Evolutionary conservation across 2,113 vertebrate genomes (phyloP).

Genomic region (Clarias batrachus): DNA sequence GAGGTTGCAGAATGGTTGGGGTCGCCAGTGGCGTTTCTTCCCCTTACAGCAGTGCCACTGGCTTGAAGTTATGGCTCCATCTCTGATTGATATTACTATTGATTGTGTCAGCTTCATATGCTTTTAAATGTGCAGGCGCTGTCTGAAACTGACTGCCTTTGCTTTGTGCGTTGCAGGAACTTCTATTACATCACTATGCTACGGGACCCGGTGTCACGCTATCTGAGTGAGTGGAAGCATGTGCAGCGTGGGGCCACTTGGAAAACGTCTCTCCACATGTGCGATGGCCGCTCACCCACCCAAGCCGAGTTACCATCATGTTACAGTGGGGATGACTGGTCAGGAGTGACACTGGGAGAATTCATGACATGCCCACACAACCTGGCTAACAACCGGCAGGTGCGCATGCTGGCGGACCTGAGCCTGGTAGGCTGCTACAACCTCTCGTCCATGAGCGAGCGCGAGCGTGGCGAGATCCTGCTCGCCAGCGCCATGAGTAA

Average conservation of each 20-base stretch:
- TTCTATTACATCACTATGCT: constrained; percentile 99
- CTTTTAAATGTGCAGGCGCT: neutral
- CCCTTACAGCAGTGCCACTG: no score
- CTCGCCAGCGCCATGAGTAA: constrained; percentile 93
- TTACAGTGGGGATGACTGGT: constrained; percentile 94
- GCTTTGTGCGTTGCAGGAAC: constrained; percentile 84
- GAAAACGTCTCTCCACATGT: constrained; percentile 98
- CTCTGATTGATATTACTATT: neutral
- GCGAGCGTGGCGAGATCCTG: constrained; percentile 84
- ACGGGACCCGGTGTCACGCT: constrained; percentile 94
- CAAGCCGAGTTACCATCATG: constrained; percentile 93
- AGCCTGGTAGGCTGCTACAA: constrained; percentile 98
- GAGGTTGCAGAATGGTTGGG: no score
- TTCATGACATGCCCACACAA: constrained; percentile 96
- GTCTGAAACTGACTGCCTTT: constrained; percentile 54
- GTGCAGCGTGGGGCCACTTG: constrained; percentile 95
- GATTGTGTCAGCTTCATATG: neutral
- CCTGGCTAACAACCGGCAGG: constrained; percentile 93
- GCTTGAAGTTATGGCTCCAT: neutral
- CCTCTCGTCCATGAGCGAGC: constrained; percentile 94
- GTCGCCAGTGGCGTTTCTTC: no score
- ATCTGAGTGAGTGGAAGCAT: constrained; percentile 97
- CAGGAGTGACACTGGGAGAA: constrained; percentile 87
- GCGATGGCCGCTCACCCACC: constrained; percentile 92
- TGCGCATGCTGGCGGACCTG: constrained; percentile 96